A percentile compares a stretch with the other conserved stretches of the same genome.
Evolutionary conservation across 2,797 vertebrate genomes (phyloP).

Genomic region (Peromyscus attwateri): DNA sequence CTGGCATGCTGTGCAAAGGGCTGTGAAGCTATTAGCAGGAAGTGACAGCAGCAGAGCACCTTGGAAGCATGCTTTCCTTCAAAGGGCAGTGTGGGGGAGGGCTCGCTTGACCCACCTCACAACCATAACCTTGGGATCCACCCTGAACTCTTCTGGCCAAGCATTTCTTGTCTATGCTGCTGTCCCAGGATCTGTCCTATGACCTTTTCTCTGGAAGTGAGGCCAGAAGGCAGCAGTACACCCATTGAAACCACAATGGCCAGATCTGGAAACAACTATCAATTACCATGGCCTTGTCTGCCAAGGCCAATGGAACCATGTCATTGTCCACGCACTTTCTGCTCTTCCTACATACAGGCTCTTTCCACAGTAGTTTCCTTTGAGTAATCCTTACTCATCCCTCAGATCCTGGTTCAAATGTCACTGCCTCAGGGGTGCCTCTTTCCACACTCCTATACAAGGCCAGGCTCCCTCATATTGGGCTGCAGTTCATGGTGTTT

Average conservation of each 20-base stretch:
- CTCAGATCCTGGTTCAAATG: not conserved
- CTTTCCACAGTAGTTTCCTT: not conserved
- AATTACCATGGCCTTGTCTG: not conserved
- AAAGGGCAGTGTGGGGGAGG: not conserved
- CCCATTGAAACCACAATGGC: not conserved
- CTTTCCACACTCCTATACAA: not conserved
- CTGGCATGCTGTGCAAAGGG: not conserved
- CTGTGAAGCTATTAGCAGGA: not conserved
- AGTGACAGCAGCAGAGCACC: not conserved
- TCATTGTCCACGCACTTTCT: not conserved
- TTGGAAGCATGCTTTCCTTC: not conserved
- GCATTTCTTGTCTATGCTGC: slow-evolving; percentile 8
- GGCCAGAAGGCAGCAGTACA: not conserved
- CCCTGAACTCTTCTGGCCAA: not conserved
- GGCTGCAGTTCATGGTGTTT: not conserved
- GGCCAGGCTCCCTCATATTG: not conserved
- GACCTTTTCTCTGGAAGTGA: not conserved
- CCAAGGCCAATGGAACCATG: not conserved
- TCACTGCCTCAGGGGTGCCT: not conserved
- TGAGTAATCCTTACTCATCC: not conserved
- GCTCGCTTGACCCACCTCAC: not conserved
- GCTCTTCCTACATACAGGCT: not conserved
- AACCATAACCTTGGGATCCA: not conserved
- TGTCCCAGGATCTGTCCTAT: not conserved
- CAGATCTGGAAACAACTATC: not conserved